These are phyloP conservation scores for Yponomeuta evonymella DNA, from an alignment of 2,888 invertebrate genomes.

Conservation along the genomic window DNA sequence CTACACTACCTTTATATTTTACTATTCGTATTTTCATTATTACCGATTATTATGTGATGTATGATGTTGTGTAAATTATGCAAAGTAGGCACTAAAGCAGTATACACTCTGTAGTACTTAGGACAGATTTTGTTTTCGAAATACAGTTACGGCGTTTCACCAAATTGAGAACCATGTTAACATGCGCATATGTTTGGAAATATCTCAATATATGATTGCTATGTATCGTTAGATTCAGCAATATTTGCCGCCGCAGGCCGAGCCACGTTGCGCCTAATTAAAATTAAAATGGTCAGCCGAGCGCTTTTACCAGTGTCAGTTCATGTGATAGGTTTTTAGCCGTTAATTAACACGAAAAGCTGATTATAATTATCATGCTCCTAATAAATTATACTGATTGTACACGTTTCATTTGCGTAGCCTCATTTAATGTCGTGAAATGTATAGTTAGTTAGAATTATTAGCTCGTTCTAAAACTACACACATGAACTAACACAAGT, in stretches of 20 bases:
- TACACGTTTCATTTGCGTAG: neutral
- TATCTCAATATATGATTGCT: neutral
- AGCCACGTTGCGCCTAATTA: neutral
- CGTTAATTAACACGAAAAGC: neutral
- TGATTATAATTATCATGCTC: neutral
- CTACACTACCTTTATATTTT: too few relatives aligned
- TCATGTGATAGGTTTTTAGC: conserved; percentile 1
- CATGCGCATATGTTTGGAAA: too few relatives aligned
- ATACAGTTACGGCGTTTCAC: too few relatives aligned
- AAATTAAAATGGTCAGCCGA: neutral
- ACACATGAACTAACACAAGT: too few relatives aligned
- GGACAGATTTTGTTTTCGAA: too few relatives aligned
- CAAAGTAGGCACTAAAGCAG: too few relatives aligned
- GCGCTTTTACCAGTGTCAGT: neutral
- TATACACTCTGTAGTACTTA: too few relatives aligned
- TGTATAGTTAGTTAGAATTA: neutral
- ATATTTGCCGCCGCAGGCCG: neutral
- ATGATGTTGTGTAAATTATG: too few relatives aligned
- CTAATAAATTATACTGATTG: neutral
- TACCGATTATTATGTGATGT: too few relatives aligned
- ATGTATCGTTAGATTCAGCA: neutral
- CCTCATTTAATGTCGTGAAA: neutral
- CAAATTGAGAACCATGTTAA: too few relatives aligned
- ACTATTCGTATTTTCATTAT: too few relatives aligned
- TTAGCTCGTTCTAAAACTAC: too few relatives aligned